A percentile compares a stretch with the other conserved stretches of the same genome.
Evolutionary conservation across 2,113 vertebrate genomes (phyloP).

Genomic region (Mesocricetus auratus): DNA sequence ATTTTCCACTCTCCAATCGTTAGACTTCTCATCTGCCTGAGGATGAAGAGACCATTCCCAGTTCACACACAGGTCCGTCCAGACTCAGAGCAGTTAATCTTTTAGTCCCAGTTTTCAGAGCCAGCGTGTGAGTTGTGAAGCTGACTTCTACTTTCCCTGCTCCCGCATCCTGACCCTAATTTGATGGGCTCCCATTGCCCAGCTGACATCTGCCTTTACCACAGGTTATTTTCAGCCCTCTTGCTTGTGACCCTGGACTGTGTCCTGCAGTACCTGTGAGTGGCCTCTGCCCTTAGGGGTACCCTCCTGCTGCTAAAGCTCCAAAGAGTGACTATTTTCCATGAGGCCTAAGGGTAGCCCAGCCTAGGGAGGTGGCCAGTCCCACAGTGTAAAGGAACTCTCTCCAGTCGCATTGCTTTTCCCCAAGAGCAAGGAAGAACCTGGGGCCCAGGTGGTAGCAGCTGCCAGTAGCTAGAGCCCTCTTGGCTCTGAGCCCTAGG

Average conservation of each 20-base stretch:
- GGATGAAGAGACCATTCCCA: background rate
- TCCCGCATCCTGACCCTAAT: background rate
- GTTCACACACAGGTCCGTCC: background rate
- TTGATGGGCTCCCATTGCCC: too few relatives aligned
- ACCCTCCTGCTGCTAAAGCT: background rate
- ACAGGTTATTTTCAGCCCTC: background rate
- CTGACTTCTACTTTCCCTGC: background rate
- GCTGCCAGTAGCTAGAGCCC: background rate
- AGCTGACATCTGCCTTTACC: background rate
- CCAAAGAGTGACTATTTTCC: background rate
- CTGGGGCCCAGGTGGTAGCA: background rate
- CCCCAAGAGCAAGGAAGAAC: background rate
- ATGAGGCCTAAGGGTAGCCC: background rate
- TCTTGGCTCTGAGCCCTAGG: background rate
- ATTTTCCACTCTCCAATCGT: background rate
- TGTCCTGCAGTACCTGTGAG: background rate
- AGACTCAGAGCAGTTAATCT: background rate
- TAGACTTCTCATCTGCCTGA: background rate
- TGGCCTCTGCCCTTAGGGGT: background rate
- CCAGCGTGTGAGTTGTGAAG: background rate
- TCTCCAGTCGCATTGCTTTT: background rate
- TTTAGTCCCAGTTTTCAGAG: background rate
- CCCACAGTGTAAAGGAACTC: background rate
- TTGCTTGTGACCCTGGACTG: background rate
- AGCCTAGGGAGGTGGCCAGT: background rate